Percentiles rank a stretch among this genome's conserved stretches.
Conservation (phyloP, 1,140 invertebrate species). For the Sinonovacula constricta region DNA sequence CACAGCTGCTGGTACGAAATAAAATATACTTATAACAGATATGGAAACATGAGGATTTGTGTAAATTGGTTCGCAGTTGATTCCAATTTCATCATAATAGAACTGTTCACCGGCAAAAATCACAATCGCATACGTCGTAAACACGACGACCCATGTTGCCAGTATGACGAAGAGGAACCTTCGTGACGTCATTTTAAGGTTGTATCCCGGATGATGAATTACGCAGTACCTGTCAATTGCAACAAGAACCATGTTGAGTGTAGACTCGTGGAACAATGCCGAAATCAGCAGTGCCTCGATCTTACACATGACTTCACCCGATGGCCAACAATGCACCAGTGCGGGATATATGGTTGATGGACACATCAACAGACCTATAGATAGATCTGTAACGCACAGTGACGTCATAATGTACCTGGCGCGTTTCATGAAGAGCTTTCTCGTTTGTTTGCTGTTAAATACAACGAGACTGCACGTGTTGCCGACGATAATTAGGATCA, state of each 20-base stretch:
- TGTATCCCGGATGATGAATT: constrained; percentile 89
- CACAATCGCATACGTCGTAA: constrained; percentile 48
- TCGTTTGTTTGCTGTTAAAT: constrained; percentile 32
- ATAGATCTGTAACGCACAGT: constrained; percentile 53
- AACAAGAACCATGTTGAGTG: constrained; percentile 95
- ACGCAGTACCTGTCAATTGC: constrained; percentile 97
- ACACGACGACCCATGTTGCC: constrained; percentile 46
- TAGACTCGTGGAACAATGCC: constrained; percentile 92
- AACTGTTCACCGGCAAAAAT: constrained; percentile 49
- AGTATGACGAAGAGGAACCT: constrained; percentile 47
- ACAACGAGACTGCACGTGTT: constrained; percentile 53
- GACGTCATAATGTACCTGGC: constrained; percentile 55
- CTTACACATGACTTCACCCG: constrained; percentile 91
- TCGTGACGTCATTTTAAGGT: constrained; percentile 31
- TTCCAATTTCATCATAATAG: constrained; percentile 54
- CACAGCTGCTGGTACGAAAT: constrained; percentile 46
- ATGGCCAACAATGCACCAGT: constrained; percentile 85
- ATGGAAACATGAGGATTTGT: constrained; percentile 37
- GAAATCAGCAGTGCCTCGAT: constrained; percentile 91
- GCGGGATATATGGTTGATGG: constrained; percentile 52
- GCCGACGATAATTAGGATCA: constrained; percentile 43
- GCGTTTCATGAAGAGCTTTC: constrained; percentile 39
- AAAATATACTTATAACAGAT: constrained; percentile 52
- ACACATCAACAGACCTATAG: constrained; percentile 51
- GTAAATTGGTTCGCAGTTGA: constrained; percentile 58